Percentiles rank a stretch among this genome's conserved stretches.
phyloP scores from a whole-genome alignment of 2,888 invertebrate species.

The Thereva nobilitata region DNA sequence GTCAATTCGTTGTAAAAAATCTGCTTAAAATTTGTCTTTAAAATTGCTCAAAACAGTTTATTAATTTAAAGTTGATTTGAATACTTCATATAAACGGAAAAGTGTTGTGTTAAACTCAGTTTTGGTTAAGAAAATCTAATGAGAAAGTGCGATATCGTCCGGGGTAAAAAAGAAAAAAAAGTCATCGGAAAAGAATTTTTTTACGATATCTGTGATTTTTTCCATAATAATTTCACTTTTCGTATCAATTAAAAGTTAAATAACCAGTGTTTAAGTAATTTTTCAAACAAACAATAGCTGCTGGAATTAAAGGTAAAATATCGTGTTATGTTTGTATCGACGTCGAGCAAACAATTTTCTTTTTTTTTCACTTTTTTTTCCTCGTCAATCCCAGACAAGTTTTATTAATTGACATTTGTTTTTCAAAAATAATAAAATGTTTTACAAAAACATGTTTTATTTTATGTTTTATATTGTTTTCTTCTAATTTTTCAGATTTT shows the following conservation, averaged over 20 bases:
- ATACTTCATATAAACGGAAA: conserved; percentile 1
- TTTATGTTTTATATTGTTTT: not conserved
- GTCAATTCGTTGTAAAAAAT: conserved; percentile 53
- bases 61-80: conserved; percentile 19
- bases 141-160: conserved; percentile 32
- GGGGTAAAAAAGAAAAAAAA: conserved; percentile 15
- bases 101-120: conserved; percentile 10
- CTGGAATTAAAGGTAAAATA: conserved; percentile 19
- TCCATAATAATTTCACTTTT: not conserved
- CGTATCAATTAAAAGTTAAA: too few species aligned
- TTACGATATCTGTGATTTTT: conserved; percentile 29
- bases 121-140: not conserved
- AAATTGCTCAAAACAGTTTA: conserved; percentile 42
- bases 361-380: conserved; percentile 23
- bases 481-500: not conserved
- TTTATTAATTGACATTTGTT: conserved; percentile 29
- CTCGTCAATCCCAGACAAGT: conserved; percentile 12
- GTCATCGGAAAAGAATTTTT: conserved; percentile 8
- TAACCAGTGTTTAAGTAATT: not conserved
- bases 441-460: not conserved
- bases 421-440: not conserved
- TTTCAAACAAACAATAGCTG: not conserved
- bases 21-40: conserved; percentile 36
- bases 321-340: conserved; percentile 4
- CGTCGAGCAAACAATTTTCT: not conserved